Evolutionary conservation across 2,797 vertebrate genomes (phyloP), one percentile per base, ranked within the genome.

Genomic region (Picus viridis): DNA sequence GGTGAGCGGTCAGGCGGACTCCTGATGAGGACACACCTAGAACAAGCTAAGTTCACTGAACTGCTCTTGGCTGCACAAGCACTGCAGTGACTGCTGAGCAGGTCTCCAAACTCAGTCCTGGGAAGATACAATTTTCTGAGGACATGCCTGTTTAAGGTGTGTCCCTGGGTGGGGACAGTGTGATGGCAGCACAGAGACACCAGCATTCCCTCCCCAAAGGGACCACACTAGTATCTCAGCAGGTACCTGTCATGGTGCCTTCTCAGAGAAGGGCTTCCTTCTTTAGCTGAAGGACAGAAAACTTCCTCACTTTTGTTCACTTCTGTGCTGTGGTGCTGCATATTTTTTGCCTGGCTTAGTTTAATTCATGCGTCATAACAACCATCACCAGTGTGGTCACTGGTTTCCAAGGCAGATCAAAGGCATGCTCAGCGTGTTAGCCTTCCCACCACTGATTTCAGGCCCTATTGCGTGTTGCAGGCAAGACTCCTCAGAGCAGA

Each of bases 151-250:
- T 26, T 20, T 7, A 26, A 56, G 2, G 1, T 24, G 59, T 32
- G 19, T 17, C 20, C 34, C 18, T 17, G 22, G 57, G 54, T 39
- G 47, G 20, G 34, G 23, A n/a, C 47, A 23, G 26, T 4, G 15
- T 16, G 24, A 2, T 0, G 16, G 26, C 24, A n/a, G n/a, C 58
- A 54, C 65, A 45, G 32, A 17, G 19, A 12, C 10, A 13, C 12
- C 3, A 3, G 59, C 2, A 0, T 51, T 23, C 43, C 27, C 30
- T 39, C 26, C 24, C 15, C 22, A 3, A 32, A 7, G 49, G 5
- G 3, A 18, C 22, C 22, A 10, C 11, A 2, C n/a, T 8, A 15
- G 14, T 9, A 14, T 49, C 15, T 22, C 30, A 29, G 30, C 12
- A 43, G 41, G 26, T 13, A 41, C 16, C 57, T 67, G 19, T 10